phyloP scores from a whole-genome alignment of 2,888 invertebrate species.

The Lissocephala sabroskyi region DNA sequence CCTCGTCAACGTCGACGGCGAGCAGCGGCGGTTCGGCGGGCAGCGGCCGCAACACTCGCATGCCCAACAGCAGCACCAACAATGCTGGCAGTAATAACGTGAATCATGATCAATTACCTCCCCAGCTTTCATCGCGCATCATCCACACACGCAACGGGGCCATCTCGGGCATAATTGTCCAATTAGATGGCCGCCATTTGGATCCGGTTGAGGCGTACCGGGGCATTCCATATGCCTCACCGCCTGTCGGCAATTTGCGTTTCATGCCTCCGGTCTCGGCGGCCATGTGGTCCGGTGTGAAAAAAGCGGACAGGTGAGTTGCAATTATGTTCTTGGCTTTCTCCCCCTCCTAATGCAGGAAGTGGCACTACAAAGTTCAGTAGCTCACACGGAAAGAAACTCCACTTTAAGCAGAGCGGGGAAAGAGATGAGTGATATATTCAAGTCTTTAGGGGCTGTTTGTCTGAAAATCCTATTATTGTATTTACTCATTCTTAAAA shows the following conservation, averaged over 20 bases:
- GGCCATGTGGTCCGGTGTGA: conserved; percentile 91
- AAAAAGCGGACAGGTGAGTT: conserved; percentile 82
- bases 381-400: too few relatives aligned
- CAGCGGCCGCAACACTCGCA: conserved; percentile 23
- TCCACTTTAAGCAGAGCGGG: too few relatives aligned
- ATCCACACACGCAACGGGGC: conserved; percentile 92
- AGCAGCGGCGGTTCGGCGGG: conserved; percentile 7
- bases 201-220: conserved; percentile 94
- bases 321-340: neutral
- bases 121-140: conserved; percentile 83
- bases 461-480: too few relatives aligned
- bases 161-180: conserved; percentile 87
- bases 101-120: conserved; percentile 71
- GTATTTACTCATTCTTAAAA: too few relatives aligned
- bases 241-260: conserved; percentile 88
- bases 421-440: too few relatives aligned
- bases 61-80: conserved; percentile 29
- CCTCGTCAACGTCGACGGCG: conserved; percentile 20
- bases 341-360: too few relatives aligned
- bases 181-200: conserved; percentile 84
- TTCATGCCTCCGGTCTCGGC: conserved; percentile 98
- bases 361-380: too few relatives aligned
- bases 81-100: conserved; percentile 50
- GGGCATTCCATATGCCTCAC: conserved; percentile 95
- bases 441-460: too few relatives aligned